These are phyloP conservation scores for Cirrhinus mrigala DNA, from an alignment of 2,797 vertebrate genomes.

Conservation along the genomic window DNA sequence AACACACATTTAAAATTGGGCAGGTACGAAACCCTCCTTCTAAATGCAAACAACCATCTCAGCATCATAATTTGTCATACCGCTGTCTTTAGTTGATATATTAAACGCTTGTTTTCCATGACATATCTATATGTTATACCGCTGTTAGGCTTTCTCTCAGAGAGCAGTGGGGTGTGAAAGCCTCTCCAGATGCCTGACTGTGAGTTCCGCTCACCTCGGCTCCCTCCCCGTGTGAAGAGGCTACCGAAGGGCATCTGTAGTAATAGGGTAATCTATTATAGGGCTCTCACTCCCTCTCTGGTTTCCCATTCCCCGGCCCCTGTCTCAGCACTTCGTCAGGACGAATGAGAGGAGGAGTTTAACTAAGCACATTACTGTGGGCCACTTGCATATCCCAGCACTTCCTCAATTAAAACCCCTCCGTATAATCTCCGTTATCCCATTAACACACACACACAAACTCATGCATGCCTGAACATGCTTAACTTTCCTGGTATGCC, in stretches of 20 bases:
- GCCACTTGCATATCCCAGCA: constrained; percentile 77
- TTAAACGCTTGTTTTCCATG: constrained; percentile 23
- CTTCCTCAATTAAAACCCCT: constrained; percentile 72
- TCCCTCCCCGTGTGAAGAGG: constrained; percentile 62
- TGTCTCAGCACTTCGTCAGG: constrained; percentile 81
- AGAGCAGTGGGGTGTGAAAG: constrained; percentile 32
- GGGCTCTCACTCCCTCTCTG: constrained; percentile 61
- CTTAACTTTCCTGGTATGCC: not conserved
- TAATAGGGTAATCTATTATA: constrained; percentile 85
- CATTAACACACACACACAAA: constrained; percentile 33
- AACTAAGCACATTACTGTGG: constrained; percentile 74
- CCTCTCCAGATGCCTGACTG: constrained; percentile 47
- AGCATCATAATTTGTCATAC: not conserved
- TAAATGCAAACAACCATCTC: constrained; percentile 3
- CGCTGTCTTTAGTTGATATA: constrained; percentile 15
- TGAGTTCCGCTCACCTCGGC: constrained; percentile 58
- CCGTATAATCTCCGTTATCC: constrained; percentile 34
- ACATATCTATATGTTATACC: constrained; percentile 35
- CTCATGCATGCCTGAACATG: constrained; percentile 8
- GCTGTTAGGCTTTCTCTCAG: constrained; percentile 30
- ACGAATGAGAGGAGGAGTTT: constrained; percentile 78
- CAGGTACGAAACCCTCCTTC: not conserved
- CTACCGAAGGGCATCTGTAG: constrained; percentile 77
- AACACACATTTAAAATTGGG: not conserved
- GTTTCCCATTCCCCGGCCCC: constrained; percentile 61